A percentile compares a stretch with the other conserved stretches of the same genome.
Evolutionary conservation across 2,113 vertebrate species (phyloP).

Genomic region (Embiotoca jacksoni): DNA sequence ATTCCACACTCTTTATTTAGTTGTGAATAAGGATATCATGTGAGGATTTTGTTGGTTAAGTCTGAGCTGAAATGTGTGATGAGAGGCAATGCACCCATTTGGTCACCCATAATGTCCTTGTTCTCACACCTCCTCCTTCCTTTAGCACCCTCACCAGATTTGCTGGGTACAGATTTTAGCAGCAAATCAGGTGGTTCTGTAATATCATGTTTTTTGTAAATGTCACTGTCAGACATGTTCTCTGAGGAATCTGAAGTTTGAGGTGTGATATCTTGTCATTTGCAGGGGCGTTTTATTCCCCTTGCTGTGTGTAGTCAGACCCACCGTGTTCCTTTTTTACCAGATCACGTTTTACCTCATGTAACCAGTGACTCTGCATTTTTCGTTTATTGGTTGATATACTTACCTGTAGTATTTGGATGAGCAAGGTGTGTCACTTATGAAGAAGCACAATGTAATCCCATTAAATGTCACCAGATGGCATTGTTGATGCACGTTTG

Average conservation of each 20-base stretch:
- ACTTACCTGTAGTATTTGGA: not conserved
- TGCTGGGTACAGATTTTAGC: conserved; percentile 23
- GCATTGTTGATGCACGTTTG: conserved; percentile 64
- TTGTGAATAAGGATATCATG: not conserved
- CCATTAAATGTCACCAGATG: conserved; percentile 65
- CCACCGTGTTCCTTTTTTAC: not conserved
- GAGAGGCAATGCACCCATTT: conserved; percentile 8
- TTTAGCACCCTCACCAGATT: conserved; percentile 19
- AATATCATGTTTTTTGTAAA: not conserved
- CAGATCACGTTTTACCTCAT: not conserved
- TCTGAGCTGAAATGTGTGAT: conserved; percentile 29
- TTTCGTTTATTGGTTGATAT: not conserved
- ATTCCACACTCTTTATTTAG: not conserved
- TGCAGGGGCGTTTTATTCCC: conserved; percentile 5
- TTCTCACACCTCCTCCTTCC: conserved; percentile 38
- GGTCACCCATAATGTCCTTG: conserved; percentile 25
- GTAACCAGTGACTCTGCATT: not conserved
- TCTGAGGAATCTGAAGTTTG: not conserved
- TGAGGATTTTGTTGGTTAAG: not conserved
- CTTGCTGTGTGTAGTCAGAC: not conserved
- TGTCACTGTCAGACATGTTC: not conserved
- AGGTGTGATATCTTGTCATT: not conserved
- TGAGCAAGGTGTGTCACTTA: not conserved
- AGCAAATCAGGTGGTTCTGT: conserved; percentile 4
- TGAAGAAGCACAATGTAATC: not conserved